Conservation (phyloP, 1,140 invertebrate species). For the Lanistes nyassanus region DNA sequence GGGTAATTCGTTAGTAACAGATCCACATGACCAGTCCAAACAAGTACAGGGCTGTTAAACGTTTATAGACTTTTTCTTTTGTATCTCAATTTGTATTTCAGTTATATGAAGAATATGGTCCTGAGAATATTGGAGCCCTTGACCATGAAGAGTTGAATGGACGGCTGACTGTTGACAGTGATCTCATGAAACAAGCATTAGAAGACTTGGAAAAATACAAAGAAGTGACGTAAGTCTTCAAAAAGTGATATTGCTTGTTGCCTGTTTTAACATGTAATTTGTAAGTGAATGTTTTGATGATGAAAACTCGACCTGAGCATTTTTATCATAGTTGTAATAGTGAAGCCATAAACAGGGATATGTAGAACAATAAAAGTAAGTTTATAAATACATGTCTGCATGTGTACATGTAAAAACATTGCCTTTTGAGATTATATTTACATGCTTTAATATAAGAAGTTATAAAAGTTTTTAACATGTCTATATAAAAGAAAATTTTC, state of each 20-base stretch:
- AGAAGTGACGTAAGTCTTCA: not conserved
- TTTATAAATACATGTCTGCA: not conserved
- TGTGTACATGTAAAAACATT: not conserved
- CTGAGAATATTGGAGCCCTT: conserved; percentile 86
- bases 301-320: too few species aligned
- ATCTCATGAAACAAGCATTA: conserved; percentile 46
- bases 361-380: too few species aligned
- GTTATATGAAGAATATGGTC: conserved; percentile 1
- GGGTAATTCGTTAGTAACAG: too few species aligned
- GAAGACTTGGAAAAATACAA: conserved; percentile 71
- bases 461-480: not conserved
- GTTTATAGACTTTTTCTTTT: too few species aligned
- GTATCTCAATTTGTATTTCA: not conserved
- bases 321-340: too few species aligned
- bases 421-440: not conserved
- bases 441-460: not conserved
- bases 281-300: not conserved
- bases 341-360: too few species aligned
- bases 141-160: conserved; percentile 92
- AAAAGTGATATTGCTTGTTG: not conserved
- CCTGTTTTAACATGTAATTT: not conserved
- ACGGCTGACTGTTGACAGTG: conserved; percentile 70
- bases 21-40: too few species aligned
- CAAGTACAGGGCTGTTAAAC: too few species aligned
- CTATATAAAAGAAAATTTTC: not conserved